Percentiles rank a stretch among this genome's conserved stretches.
phyloP scores from a whole-genome alignment of 2,113 vertebrate species.

The Terrapene triunguis region DNA sequence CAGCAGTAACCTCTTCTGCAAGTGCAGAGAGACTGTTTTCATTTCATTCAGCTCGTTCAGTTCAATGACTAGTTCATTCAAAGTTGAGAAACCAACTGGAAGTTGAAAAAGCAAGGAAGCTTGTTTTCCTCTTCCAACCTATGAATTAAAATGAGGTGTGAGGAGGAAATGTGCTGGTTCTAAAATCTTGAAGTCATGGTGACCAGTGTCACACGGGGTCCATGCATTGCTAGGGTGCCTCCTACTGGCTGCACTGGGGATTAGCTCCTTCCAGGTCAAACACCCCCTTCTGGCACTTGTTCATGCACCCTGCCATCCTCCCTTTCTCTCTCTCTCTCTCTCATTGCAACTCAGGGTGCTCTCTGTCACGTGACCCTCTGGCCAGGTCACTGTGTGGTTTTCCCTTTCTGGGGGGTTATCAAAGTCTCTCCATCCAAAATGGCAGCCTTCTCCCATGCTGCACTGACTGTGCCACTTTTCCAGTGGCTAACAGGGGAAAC shows the following conservation, averaged over 20 bases:
- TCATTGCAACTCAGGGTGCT: not conserved
- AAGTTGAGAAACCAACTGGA: no score
- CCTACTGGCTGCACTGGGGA: not conserved
- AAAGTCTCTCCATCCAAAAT: not conserved
- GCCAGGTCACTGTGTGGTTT: not conserved
- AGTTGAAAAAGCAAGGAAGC: not conserved
- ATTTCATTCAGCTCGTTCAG: no score
- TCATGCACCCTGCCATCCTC: not conserved
- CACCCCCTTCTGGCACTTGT: not conserved
- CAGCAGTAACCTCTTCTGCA: no score
- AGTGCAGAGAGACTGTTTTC: no score
- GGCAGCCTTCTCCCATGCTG: not conserved
- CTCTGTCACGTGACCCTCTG: not conserved
- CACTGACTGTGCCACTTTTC: not conserved
- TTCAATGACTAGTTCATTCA: no score
- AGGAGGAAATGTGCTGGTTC: not conserved
- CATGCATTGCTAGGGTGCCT: no score
- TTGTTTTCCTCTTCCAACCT: not conserved
- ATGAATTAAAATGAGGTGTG: not conserved
- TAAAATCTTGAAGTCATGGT: not conserved
- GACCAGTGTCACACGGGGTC: not conserved
- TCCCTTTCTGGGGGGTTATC: not conserved
- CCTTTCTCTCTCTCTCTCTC: no score
- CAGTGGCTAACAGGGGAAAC: not conserved
- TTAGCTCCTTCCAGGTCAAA: not conserved